Evolutionary conservation across 2,888 invertebrate species (phyloP), one percentile per base, ranked within the genome.

Genomic region (Anodontia alba): DNA sequence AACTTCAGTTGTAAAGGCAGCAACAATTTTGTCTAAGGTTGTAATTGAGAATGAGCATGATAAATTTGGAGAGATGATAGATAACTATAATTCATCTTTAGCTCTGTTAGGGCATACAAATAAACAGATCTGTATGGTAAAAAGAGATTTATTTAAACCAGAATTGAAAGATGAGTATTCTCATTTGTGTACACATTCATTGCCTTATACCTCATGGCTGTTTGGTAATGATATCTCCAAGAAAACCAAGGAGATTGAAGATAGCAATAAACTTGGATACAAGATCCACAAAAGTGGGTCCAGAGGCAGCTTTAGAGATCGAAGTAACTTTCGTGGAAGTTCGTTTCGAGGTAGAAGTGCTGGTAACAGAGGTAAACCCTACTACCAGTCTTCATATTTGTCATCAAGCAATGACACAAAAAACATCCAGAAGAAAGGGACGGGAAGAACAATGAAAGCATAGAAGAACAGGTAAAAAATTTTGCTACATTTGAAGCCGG

Each of bases 161-260:
- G 78, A 81, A 70, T 20, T 71, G 8, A 51, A 20, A 15, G 17
- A n/a, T 29, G 74, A 78, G n/a, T 78, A 78, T 69, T 7, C 36
- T 20, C 78, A 70, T 68, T 43, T 81, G 23, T 78, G 78, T 57
- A 20, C 66, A 26, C 81, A 78, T 8, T 46, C 42, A 36, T 33
- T 77, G 26, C 66, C 73, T 10, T 81, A 75, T 46, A 74, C 78
- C 5, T 26, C 66, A 46, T 57, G 36, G 10, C 20, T 83, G 17
- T 85, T 83, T 73, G 80, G 83, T 1, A 83, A 87, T 36, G 82
- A 80, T 78, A 73, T 86, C 15, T 80, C 72, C 3, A 84, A 86
- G 69, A 26, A 51, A 10, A 78, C 80, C 2, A 80, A 75, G 51
- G 78, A 84, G 54, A 80, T 86, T 20, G 81, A 86, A 57, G 74